Evolutionary conservation across 64 coral and sea anemone species (phyloP), one percentile per base, ranked within the genome.

Genomic region (Montipora capricornis): DNA sequence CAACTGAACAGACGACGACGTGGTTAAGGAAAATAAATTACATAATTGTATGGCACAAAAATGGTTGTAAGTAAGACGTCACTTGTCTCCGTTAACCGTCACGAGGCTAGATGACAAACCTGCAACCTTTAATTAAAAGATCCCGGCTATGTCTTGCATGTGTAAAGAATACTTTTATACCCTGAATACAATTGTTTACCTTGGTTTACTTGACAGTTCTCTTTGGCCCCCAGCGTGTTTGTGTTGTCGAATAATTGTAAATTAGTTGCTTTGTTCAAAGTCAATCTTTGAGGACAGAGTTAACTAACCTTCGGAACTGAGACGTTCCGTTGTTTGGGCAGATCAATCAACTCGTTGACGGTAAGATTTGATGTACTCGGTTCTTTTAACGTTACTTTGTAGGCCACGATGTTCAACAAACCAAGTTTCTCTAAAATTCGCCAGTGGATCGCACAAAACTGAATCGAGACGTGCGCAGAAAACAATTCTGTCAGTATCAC

Each of bases 81-180:
- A 90, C 75, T 90, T 68, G 75, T 20, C 60, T 55, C 37, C 37
- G 37, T 37, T 93, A 88, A 94, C 92, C 92, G 71, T 96, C 81
- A 52, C 84, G 81, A 90, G 4, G 91, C 26, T 69, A 83, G 83
- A 87, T 94, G 92, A 94, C 92, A 97, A 97, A 91, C 79, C 92
- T 74, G 59, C 85, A 91, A 91, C 74, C 78, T 91, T 94, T 97
- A 94, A 97, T 94, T 97, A 88, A 97, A 96, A 91, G 93, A 97
- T 94, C 82, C 77, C 68, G 69, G 88, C 57, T 75, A 91, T 92
- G 92, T 94, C 83, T 66, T 94, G 51, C 88, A 87, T 97, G 87
- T 97, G 95, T 87, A 94, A 97, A 97, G 92, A 94, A 94, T 90
- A 95, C 93, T 90, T 94, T 94, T 97, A 83, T 87, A 74, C 80